Evolutionary conservation across 2,113 vertebrate genomes (phyloP).

Genomic region (Thunnus maccoyii): DNA sequence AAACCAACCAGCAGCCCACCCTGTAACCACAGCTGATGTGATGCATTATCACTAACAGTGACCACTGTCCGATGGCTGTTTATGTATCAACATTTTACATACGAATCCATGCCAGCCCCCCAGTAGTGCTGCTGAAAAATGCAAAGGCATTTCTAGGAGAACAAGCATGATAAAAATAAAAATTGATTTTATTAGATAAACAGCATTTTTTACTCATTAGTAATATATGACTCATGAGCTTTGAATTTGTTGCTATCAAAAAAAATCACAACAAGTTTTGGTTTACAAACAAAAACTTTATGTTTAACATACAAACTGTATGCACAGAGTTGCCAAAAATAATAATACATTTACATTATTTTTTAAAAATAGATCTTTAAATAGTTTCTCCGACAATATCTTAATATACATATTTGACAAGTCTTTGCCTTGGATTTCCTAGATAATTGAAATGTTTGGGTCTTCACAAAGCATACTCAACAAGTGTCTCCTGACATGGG

Average conservation of each 20-base stretch:
- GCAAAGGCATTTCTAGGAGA: background rate
- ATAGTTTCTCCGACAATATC: slow-evolving; percentile 85
- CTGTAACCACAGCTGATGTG: slow-evolving; percentile 60
- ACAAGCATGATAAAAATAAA: background rate
- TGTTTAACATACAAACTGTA: slow-evolving; percentile 74
- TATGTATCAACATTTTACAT: background rate
- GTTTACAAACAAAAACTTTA: slow-evolving; percentile 72
- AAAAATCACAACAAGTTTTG: slow-evolving; percentile 51
- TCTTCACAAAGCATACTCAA: slow-evolving; percentile 64
- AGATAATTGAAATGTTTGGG: slow-evolving; percentile 38
- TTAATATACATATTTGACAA: slow-evolving; percentile 86
- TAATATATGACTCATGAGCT: background rate
- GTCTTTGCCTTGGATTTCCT: slow-evolving; percentile 61
- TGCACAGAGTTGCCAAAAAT: slow-evolving; percentile 65
- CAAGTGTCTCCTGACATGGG: background rate
- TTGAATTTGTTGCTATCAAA: slow-evolving; percentile 1
- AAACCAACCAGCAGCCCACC: slow-evolving; percentile 78
- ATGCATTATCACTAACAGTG: background rate
- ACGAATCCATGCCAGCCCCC: background rate
- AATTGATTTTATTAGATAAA: slow-evolving; percentile 38
- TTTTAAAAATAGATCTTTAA: slow-evolving; percentile 89
- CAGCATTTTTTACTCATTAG: background rate
- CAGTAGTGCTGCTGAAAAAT: background rate
- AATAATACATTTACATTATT: slow-evolving; percentile 77
- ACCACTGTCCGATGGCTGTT: background rate